A percentile compares a stretch with the other conserved stretches of the same genome.
phyloP scores from a whole-genome alignment of 2,888 invertebrate genomes.

The Lucinisca nassula region DNA sequence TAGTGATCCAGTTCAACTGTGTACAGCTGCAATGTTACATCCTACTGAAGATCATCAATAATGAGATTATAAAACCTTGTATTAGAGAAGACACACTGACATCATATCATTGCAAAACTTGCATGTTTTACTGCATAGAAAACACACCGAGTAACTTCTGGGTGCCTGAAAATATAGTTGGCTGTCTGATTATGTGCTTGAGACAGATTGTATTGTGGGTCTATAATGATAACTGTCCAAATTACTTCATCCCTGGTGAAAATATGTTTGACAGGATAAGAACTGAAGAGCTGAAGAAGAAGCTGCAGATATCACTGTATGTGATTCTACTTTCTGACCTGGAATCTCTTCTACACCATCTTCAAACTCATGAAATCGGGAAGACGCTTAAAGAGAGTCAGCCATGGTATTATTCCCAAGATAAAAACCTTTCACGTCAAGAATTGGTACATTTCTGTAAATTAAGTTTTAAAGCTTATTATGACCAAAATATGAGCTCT shows the following conservation, averaged over 20 bases:
- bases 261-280: slow-evolving; percentile 27
- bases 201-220: not conserved
- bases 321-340: not conserved
- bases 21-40: slow-evolving; percentile 41
- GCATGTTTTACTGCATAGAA: slow-evolving; percentile 29
- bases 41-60: slow-evolving; percentile 33
- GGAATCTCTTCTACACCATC: not conserved
- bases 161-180: slow-evolving; percentile 10
- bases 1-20: slow-evolving; percentile 21
- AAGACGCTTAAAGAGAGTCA: not conserved
- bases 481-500: not conserved
- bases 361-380: not conserved
- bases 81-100: slow-evolving; percentile 23
- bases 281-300: not conserved
- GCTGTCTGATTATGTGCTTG: slow-evolving; percentile 17
- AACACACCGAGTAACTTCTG: not conserved
- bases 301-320: not conserved
- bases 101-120: slow-evolving; percentile 49
- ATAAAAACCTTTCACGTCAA: not conserved
- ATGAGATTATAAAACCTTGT: slow-evolving; percentile 11
- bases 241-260: slow-evolving; percentile 38
- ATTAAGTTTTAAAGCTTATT: not conserved
- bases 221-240: slow-evolving; percentile 19
- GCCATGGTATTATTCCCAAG: too few species aligned
- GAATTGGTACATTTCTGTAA: not conserved